phyloP scores from a whole-genome alignment of 2,797 vertebrate genomes.

The Eulemur albifrons region DNA sequence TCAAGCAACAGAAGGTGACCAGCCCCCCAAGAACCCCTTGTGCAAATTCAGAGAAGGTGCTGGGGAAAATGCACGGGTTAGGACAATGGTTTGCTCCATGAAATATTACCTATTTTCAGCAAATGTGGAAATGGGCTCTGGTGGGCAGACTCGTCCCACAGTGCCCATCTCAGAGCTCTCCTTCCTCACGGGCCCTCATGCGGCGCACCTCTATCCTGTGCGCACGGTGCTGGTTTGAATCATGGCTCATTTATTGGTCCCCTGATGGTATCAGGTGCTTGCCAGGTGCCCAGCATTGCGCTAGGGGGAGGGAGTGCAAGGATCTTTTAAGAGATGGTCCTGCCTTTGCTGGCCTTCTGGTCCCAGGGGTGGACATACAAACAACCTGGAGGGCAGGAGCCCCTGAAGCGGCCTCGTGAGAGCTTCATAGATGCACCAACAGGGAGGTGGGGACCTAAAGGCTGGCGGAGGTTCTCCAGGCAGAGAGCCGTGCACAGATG shows the following conservation, averaged over 20 bases:
- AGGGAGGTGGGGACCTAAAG: not conserved
- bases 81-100: not conserved
- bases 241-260: not conserved
- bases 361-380: rapidly evolving
- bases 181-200: not conserved
- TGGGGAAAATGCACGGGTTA: not conserved
- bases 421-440: not conserved
- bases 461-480: not conserved
- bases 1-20: not conserved
- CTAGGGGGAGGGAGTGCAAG: not conserved
- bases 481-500: not conserved
- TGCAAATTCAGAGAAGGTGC: not conserved
- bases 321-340: not conserved
- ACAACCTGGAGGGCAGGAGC: not conserved
- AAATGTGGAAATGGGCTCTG: not conserved
- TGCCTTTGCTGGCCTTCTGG: too few species aligned
- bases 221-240: not conserved
- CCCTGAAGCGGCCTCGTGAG: not conserved
- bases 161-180: too few species aligned
- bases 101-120: not conserved
- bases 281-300: not conserved
- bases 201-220: not conserved
- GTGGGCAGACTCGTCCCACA: not conserved
- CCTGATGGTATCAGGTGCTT: not conserved
- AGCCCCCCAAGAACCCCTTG: too few species aligned